phyloP scores from a whole-genome alignment of 2,797 vertebrate genomes.

The Dermochelys coriacea region DNA sequence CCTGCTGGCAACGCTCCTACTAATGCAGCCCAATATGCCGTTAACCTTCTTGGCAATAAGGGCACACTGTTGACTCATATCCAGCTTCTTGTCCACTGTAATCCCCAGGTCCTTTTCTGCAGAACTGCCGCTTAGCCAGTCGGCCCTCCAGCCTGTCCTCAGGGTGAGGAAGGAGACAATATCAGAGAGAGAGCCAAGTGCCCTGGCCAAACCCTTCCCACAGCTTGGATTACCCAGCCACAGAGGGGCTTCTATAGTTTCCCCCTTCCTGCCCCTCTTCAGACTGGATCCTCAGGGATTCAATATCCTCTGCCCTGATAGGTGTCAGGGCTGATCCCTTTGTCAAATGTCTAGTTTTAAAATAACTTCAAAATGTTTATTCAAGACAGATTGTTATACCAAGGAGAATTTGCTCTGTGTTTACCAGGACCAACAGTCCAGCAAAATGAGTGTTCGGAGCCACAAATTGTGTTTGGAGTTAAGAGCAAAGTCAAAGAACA shows the following conservation, averaged over 20 bases:
- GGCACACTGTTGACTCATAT: no score
- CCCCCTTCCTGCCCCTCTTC: background rate
- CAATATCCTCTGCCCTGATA: background rate
- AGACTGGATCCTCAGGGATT: background rate
- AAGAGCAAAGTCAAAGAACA: conserved; percentile 72
- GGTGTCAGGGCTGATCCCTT: background rate
- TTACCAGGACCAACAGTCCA: conserved; percentile 75
- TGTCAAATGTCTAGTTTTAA: conserved; percentile 67
- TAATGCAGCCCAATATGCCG: no score
- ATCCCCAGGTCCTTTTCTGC: no score
- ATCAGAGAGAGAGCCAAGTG: background rate
- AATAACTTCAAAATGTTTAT: conserved; percentile 69
- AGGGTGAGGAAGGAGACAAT: background rate
- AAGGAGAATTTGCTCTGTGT: conserved; percentile 64
- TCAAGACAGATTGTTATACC: conserved; percentile 71
- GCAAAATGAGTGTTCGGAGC: conserved; percentile 65
- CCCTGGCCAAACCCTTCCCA: background rate
- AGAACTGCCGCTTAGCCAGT: no score
- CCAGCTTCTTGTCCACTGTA: no score
- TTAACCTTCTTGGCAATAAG: no score
- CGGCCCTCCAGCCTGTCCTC: background rate
- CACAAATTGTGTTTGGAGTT: conserved; percentile 69
- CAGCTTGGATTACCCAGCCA: accelerated
- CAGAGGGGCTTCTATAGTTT: background rate
- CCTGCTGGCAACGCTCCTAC: no score